A percentile compares a stretch with the other conserved stretches of the same genome.
Conservation (phyloP, 1,140 invertebrate species). For the Drosophila nigromelanica region DNA sequence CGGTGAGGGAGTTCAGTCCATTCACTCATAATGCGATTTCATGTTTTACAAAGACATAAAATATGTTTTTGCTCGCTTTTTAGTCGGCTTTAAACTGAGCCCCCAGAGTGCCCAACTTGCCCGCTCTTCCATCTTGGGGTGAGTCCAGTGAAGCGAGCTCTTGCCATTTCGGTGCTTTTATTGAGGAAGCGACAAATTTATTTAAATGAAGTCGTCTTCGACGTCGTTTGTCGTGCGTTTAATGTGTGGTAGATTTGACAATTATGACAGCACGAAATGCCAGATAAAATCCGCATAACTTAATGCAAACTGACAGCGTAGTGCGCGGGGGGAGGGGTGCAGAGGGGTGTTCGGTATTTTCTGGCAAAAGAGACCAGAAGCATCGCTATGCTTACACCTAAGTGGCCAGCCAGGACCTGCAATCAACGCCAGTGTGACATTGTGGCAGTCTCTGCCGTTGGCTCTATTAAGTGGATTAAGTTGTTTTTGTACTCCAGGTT, state of each 20-base stretch:
- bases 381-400: slow-evolving; percentile 11
- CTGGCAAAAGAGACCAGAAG: background rate
- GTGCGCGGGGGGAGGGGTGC: no score
- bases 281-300: slow-evolving; percentile 74
- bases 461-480: slow-evolving; percentile 78
- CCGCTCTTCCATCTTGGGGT: background rate
- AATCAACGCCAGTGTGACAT: slow-evolving; percentile 14
- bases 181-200: slow-evolving; percentile 80
- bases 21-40: slow-evolving; percentile 70
- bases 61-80: slow-evolving; percentile 66
- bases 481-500: slow-evolving; percentile 54
- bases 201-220: slow-evolving; percentile 71
- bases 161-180: slow-evolving; percentile 60
- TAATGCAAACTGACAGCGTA: slow-evolving; percentile 21
- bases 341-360: no score
- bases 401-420: slow-evolving; percentile 47
- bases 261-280: slow-evolving; percentile 75
- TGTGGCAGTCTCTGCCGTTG: slow-evolving; percentile 50
- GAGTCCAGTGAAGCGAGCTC: slow-evolving; percentile 20
- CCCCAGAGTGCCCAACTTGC: background rate
- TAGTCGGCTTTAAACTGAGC: slow-evolving; percentile 27
- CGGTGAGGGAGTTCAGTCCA: background rate
- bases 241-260: slow-evolving; percentile 80
- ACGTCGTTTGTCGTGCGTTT: slow-evolving; percentile 50
- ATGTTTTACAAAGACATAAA: slow-evolving; percentile 66